These are phyloP conservation scores for Trichogramma pretiosum DNA, from an alignment of 1,140 invertebrate species.

Conservation along the genomic window DNA sequence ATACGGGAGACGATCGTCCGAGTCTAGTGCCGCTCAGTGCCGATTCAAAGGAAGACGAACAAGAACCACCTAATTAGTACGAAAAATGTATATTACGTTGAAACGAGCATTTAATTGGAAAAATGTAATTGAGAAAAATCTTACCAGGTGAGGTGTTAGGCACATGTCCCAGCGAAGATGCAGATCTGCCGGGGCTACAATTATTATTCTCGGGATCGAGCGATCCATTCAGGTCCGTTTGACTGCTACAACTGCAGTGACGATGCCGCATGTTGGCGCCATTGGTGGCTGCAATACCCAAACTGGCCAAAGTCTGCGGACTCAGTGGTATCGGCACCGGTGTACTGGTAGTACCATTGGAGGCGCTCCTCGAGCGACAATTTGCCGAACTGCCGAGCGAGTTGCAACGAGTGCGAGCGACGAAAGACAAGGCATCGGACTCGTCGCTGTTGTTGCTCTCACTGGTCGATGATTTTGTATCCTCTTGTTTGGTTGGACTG, in stretches of 20 bases:
- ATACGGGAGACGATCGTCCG: conserved; percentile 53
- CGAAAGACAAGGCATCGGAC: conserved; percentile 9
- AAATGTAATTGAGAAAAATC: no score
- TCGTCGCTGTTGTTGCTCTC: neutral
- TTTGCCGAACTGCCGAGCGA: conserved; percentile 34
- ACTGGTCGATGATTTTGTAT: no score
- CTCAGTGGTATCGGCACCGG: conserved; percentile 47
- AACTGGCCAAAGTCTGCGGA: conserved; percentile 52
- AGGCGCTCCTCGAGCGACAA: conserved; percentile 14
- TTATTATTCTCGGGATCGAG: conserved; percentile 28
- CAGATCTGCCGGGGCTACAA: conserved; percentile 34
- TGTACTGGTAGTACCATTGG: conserved; percentile 25
- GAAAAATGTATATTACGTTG: no score
- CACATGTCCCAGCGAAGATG: conserved; percentile 28
- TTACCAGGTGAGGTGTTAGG: conserved; percentile 20
- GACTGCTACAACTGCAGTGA: conserved; percentile 63
- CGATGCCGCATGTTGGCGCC: conserved; percentile 31
- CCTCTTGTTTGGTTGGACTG: conserved; percentile 19
- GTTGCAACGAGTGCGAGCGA: conserved; percentile 36
- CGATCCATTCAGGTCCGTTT: conserved; percentile 53
- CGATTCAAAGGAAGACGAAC: conserved; percentile 44
- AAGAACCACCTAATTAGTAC: conserved; percentile 7
- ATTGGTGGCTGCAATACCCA: conserved; percentile 47
- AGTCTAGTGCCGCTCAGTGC: conserved; percentile 39
- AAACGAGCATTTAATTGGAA: no score